phyloP scores from a whole-genome alignment of 2,113 vertebrate species.

The Sceloporus tristichus region DNA sequence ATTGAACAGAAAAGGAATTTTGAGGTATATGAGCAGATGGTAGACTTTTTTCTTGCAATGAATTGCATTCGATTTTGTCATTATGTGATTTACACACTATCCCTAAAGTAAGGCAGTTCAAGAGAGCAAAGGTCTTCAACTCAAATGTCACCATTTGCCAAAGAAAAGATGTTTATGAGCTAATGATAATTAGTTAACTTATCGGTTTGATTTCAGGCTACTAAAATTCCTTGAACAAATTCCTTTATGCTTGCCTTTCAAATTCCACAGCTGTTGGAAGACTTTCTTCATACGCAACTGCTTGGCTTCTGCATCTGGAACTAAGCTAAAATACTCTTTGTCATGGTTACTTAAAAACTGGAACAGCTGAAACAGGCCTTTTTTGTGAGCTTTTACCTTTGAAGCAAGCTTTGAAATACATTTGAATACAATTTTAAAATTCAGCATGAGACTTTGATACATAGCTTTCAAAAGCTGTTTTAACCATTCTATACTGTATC shows the following conservation, averaged over 20 bases:
- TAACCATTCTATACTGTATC: neutral
- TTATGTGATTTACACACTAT: slow-evolving; percentile 1
- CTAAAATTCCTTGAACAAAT: slow-evolving; percentile 16
- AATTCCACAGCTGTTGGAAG: slow-evolving; percentile 43
- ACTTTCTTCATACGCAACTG: slow-evolving; percentile 23
- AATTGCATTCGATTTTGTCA: neutral
- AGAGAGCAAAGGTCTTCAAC: slow-evolving; percentile 4
- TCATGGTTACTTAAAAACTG: slow-evolving; percentile 23
- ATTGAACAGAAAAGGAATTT: neutral
- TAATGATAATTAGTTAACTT: slow-evolving; percentile 19
- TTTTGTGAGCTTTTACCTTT: neutral
- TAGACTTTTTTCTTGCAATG: neutral
- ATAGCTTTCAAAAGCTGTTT: neutral
- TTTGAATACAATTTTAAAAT: neutral
- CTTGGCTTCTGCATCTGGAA: slow-evolving; percentile 37
- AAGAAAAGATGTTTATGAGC: slow-evolving; percentile 19
- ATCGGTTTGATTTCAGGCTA: slow-evolving; percentile 3
- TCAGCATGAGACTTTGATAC: neutral
- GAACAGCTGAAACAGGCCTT: slow-evolving; percentile 1
- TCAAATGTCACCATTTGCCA: neutral
- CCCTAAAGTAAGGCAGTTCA: neutral
- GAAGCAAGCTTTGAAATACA: neutral
- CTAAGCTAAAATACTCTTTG: slow-evolving; percentile 1
- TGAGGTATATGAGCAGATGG: neutral
- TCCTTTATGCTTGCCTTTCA: slow-evolving; percentile 21